These are phyloP conservation scores for Ectemnius lituratus DNA, from an alignment of 2,888 invertebrate species.

Conservation along the genomic window DNA sequence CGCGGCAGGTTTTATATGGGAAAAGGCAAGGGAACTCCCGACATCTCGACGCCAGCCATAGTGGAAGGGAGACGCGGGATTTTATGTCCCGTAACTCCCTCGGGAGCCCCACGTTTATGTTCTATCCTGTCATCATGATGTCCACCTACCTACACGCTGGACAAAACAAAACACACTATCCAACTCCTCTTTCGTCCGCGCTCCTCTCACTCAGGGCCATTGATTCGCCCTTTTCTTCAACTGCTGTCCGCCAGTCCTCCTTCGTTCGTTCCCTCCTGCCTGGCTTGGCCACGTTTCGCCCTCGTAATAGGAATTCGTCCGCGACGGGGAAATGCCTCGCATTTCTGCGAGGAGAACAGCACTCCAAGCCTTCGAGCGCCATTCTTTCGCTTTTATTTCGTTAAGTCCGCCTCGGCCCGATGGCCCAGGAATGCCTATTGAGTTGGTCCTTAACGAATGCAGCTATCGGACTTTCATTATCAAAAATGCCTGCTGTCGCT, in stretches of 20 bases:
- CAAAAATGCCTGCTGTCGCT: neutral
- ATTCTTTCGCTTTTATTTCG: conserved; percentile 60
- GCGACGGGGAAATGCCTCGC: conserved; percentile 62
- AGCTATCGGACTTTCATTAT: conserved; percentile 13
- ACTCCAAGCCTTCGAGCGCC: conserved; percentile 35
- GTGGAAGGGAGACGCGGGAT: conserved; percentile 70
- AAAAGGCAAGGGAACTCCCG: conserved; percentile 66
- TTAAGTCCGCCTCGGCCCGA: conserved; percentile 26
- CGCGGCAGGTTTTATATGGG: conserved; percentile 60
- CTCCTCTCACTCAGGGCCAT: neutral
- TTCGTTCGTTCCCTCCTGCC: conserved; percentile 10
- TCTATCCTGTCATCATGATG: conserved; percentile 75
- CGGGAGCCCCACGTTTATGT: conserved; percentile 73
- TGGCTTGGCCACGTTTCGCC: conserved; percentile 23
- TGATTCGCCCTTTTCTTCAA: conserved; percentile 1
- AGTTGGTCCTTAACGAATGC: conserved; percentile 37
- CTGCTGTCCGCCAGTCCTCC: conserved; percentile 1
- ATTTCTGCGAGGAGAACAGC: conserved; percentile 49
- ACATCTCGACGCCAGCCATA: conserved; percentile 74
- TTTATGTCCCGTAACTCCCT: conserved; percentile 77
- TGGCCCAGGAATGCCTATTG: conserved; percentile 50
- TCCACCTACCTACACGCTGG: conserved; percentile 71
- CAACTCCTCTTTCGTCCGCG: conserved; percentile 40
- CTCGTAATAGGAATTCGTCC: conserved; percentile 63
- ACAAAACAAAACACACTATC: conserved; percentile 73